Percentiles rank a stretch among this genome's conserved stretches.
Evolutionary conservation across 2,888 invertebrate genomes (phyloP).

Genomic region (Drosophila borborema): DNA sequence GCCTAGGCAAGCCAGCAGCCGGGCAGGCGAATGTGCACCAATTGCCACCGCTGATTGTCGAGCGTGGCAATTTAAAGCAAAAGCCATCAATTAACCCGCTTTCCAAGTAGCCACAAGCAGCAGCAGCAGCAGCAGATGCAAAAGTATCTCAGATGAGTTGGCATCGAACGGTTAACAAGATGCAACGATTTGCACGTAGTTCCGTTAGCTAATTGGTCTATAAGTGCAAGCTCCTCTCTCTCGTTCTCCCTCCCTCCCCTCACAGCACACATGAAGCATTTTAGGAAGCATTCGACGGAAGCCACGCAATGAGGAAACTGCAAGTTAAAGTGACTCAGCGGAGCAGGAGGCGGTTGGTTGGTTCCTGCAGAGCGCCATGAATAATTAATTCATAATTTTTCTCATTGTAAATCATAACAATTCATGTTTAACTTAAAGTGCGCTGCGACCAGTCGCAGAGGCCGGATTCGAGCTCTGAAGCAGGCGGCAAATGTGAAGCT

Average conservation of each 20-base stretch:
- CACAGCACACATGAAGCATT: neutral
- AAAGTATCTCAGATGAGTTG: constrained; percentile 60
- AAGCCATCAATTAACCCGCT: constrained; percentile 80
- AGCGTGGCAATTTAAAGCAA: constrained; percentile 79
- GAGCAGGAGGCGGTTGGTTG: constrained; percentile 9
- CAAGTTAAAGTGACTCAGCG: constrained; percentile 14
- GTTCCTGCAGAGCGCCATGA: constrained; percentile 36
- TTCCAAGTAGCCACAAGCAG: constrained; percentile 47
- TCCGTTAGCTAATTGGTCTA: constrained; percentile 76
- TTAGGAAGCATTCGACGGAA: constrained; percentile 44
- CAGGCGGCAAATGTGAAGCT: constrained; percentile 35
- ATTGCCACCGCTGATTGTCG: constrained; percentile 64
- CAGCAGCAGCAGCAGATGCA: constrained; percentile 12
- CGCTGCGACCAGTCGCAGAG: constrained; percentile 6
- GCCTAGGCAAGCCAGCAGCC: neutral
- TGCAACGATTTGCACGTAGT: constrained; percentile 80
- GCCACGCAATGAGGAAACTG: constrained; percentile 31
- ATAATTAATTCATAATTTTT: constrained; percentile 77
- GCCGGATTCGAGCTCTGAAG: neutral
- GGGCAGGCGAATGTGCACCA: constrained; percentile 17
- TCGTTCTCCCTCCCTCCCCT: neutral
- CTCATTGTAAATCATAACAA: constrained; percentile 81
- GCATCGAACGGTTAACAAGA: constrained; percentile 67
- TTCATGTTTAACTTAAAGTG: constrained; percentile 70
- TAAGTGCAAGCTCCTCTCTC: constrained; percentile 30